These are phyloP conservation scores for Puntigrus tetrazona DNA, from an alignment of 2,113 vertebrate species.

Conservation along the genomic window DNA sequence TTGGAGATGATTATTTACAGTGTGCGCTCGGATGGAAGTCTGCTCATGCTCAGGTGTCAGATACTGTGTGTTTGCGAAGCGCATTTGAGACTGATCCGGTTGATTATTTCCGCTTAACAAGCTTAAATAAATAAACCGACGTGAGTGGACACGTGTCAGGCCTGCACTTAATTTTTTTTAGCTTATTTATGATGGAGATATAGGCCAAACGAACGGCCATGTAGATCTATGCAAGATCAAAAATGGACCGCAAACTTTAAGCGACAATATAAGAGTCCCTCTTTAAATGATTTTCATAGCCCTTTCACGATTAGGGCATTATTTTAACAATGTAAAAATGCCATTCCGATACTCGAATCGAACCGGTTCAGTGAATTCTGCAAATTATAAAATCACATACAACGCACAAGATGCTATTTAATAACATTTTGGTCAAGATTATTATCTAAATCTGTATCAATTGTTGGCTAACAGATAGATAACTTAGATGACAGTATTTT, in stretches of 20 bases:
- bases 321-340: neutral
- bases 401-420: neutral
- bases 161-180: neutral
- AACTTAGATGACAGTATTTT: neutral
- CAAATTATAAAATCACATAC: neutral
- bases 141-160: neutral
- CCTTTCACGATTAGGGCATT: neutral
- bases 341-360: neutral
- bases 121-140: conserved; percentile 46
- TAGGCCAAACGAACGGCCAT: neutral
- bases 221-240: neutral
- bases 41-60: conserved; percentile 27
- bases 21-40: conserved; percentile 42
- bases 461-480: neutral
- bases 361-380: neutral
- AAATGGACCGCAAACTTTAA: neutral
- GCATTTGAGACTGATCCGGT: conserved; percentile 9
- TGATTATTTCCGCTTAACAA: conserved; percentile 44
- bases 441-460: neutral
- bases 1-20: conserved; percentile 48
- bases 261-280: neutral
- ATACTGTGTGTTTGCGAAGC: conserved; percentile 37
- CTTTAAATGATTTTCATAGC: neutral
- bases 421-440: neutral
- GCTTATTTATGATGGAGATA: neutral